Evolutionary conservation across 1,140 invertebrate genomes (phyloP).

Genomic region (Caenorhabditis latens): DNA sequence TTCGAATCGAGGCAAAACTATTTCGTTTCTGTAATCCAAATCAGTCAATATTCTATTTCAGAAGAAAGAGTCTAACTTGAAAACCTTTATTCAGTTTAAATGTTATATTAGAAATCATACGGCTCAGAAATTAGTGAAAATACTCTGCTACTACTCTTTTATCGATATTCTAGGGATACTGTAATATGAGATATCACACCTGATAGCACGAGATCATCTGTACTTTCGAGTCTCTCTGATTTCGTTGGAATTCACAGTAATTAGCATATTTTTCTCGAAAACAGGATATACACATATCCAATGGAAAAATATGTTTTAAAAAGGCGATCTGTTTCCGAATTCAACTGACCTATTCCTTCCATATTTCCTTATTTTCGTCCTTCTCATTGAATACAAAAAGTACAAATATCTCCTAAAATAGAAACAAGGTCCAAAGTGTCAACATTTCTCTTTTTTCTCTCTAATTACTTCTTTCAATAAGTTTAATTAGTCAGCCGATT

Average conservation of each 20-base stretch:
- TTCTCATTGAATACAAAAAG: neutral
- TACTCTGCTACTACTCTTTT: too few relatives aligned
- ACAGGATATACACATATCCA: neutral
- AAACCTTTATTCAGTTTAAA: too few relatives aligned
- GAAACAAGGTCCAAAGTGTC: slow-evolving; percentile 5
- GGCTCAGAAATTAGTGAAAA: too few relatives aligned
- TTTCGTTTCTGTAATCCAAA: too few relatives aligned
- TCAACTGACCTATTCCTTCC: neutral
- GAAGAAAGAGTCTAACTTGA: too few relatives aligned
- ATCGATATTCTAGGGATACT: too few relatives aligned
- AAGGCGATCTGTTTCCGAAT: neutral
- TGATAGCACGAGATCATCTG: too few relatives aligned
- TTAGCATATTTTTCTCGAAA: neutral
- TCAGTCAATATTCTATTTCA: too few relatives aligned
- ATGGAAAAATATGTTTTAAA: neutral
- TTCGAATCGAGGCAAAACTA: too few relatives aligned
- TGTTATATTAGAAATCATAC: too few relatives aligned
- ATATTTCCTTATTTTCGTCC: neutral
- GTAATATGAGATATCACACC: too few relatives aligned
- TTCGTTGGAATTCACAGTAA: neutral
- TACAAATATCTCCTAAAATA: neutral
- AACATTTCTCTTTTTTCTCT: neutral
- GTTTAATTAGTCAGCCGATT: slow-evolving; percentile 14
- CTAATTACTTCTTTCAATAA: neutral
- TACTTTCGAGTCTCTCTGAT: neutral